phyloP scores from a whole-genome alignment of 2,888 invertebrate species.

The Dryocosmus kuriphilus region DNA sequence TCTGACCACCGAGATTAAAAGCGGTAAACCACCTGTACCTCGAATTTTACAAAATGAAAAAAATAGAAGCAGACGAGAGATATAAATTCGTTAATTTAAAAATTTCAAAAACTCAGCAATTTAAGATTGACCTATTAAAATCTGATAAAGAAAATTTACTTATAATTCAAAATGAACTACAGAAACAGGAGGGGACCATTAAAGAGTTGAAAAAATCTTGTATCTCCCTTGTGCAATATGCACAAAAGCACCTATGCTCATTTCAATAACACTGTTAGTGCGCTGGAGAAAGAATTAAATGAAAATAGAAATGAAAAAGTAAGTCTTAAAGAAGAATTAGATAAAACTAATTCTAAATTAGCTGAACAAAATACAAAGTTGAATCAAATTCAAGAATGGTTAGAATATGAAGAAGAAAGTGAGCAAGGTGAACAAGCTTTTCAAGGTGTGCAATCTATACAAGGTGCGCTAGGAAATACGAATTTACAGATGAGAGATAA shows the following conservation, averaged over 20 bases:
- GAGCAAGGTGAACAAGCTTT: background rate
- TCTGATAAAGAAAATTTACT: slow-evolving; percentile 1
- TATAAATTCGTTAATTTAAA: background rate
- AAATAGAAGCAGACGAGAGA: background rate
- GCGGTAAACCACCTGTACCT: background rate
- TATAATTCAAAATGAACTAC: background rate
- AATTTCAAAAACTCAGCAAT: slow-evolving; percentile 1
- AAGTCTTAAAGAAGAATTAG: slow-evolving; percentile 1
- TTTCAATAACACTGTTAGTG: background rate
- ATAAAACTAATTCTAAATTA: slow-evolving; percentile 7
- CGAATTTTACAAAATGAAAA: slow-evolving; percentile 1
- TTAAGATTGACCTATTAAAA: background rate
- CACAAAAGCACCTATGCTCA: slow-evolving; percentile 1
- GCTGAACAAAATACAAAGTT: background rate
- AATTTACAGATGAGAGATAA: too few relatives aligned
- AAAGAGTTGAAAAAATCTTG: background rate
- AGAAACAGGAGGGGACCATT: background rate
- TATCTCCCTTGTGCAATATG: background rate
- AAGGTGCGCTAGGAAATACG: too few relatives aligned
- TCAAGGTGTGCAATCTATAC: background rate
- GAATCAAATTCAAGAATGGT: slow-evolving; percentile 1
- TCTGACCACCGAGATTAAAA: background rate
- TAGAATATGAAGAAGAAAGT: slow-evolving; percentile 6
- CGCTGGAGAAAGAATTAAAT: background rate
- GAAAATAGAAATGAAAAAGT: background rate